Base-by-base conservation (phyloP, 2,113 vertebrate species). In the Gulo gulo region DNA sequence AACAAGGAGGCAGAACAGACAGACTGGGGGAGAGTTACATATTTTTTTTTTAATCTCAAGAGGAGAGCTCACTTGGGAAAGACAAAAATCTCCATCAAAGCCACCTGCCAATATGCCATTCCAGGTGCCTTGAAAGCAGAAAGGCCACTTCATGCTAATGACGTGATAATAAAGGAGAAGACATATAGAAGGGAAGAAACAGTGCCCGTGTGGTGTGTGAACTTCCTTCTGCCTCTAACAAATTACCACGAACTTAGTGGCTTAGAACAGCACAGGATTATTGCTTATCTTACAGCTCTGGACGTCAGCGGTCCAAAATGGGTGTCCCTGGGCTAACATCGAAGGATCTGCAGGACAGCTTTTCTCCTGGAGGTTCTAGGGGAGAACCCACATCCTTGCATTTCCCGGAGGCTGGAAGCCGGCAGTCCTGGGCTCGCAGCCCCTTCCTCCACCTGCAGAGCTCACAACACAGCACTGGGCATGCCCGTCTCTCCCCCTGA, bases 71-170 rank as follows among this genome's bases (percentile, higher is more conserved):
- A 57, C 14, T 76, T 61, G 23, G n/a, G 24, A 90, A 86, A 90
- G 24, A 89, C 24, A 36, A 86, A 93, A 87, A 13, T 80, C 79
- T 91, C 76, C 29, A 21, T 76, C 87, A 92, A 76, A 97, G 61
- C 59, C 36, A 80, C 76, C 79, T 67, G 9, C 59, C 83, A 47
- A 55, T 45, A 76, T 7, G 52, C 61, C 47, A n/a, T n/a, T 79
- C 42, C 55, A 34, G 23, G 31, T 63, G 47, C 45, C 50, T 88
- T 88, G 63, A 87, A 89, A 96, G 55, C 47, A 96, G 91, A 82
- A 97, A 90, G 42, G 0, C 23, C 57, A 23, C 36, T 47, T 90
- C 55, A 57, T 67, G 45, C 29, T 82, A 88, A 78, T 29, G 87
- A 39, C 4, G 1, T 67, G 39, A 26, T 65, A 47, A 88, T 55